Base-by-base conservation (phyloP, 1,140 invertebrate genomes). In the Pseudomyrmex sp. region DNA sequence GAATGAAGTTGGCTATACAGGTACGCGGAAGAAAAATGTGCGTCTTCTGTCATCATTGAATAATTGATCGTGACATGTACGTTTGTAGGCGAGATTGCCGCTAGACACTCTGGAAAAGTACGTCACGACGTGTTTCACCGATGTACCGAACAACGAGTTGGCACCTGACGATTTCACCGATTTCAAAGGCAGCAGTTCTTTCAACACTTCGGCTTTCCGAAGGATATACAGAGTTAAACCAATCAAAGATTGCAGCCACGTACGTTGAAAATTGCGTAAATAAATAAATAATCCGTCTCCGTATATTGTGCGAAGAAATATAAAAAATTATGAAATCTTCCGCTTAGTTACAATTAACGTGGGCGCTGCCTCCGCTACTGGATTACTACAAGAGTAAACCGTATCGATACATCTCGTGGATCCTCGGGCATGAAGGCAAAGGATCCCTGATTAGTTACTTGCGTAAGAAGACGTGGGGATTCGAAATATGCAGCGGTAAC, bases 351-450 rank as follows among this genome's bases (percentile, higher is more conserved):
- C 96, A 97, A 83, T 91, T 99, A 8, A 97, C 96, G 4, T 99
- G 97, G 97, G 95, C 96, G 9, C 95, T 98, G 93, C 97, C 97
- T n/a, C 95, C 97, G 1, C 91, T 97, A n/a, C 91, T 96, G 80
- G 92, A 96, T 62, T 94, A 96, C 18, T 98, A 98, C 91, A 96
- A 96, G 92, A 95, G 95, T 44, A 98, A 98, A 93, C 97, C 97
- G 0, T 95, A 97, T 82, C 95, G 97, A 63, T 98, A 98, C 88
- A 91, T 99, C 0, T 96, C 97, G 0, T 97, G 97, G 93, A 92
- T 99, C 5, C 93, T 99, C 5, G 98, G 98, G 0, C 97, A 99
- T 92, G 98, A 99, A 94, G 98, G 98, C 1, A 96, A 96, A 87
- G 98, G 98, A 26, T 98, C 97, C 88, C 93, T 99, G 12, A 95